phyloP scores from a whole-genome alignment of 2,113 vertebrate genomes.

The Cercopithecus mona region DNA sequence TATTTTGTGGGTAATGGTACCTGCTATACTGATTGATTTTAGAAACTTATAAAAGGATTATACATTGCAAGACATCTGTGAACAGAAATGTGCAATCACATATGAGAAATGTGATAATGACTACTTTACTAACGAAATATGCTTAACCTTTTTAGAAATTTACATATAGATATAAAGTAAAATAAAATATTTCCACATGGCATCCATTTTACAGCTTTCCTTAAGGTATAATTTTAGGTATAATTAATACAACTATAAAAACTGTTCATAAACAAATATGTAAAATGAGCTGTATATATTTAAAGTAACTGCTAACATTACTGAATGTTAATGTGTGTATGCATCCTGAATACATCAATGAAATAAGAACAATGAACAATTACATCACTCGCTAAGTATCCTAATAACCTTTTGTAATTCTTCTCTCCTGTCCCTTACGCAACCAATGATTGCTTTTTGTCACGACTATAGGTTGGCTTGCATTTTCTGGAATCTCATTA shows the following conservation, averaged over 20 bases:
- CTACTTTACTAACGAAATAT: conserved; percentile 70
- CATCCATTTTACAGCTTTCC: conserved; percentile 54
- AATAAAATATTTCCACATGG: conserved; percentile 52
- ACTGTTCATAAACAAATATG: background rate
- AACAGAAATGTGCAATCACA: background rate
- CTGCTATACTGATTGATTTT: conserved; percentile 76
- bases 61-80: conserved; percentile 47
- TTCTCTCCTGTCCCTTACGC: background rate
- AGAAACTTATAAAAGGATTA: conserved; percentile 73
- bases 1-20: conserved; percentile 75
- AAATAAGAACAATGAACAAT: background rate
- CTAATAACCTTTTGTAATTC: background rate
- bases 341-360: background rate
- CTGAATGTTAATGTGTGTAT: background rate
- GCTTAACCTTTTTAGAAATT: conserved; percentile 82
- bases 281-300: background rate
- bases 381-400: background rate
- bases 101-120: background rate
- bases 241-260: background rate
- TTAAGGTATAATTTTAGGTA: background rate
- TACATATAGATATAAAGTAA: conserved; percentile 83
- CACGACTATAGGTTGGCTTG: background rate
- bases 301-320: background rate
- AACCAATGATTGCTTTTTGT: background rate
- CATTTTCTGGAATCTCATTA: background rate